Evolutionary conservation across 2,888 invertebrate species (phyloP).

Genomic region (Limnephilus marmoratus): DNA sequence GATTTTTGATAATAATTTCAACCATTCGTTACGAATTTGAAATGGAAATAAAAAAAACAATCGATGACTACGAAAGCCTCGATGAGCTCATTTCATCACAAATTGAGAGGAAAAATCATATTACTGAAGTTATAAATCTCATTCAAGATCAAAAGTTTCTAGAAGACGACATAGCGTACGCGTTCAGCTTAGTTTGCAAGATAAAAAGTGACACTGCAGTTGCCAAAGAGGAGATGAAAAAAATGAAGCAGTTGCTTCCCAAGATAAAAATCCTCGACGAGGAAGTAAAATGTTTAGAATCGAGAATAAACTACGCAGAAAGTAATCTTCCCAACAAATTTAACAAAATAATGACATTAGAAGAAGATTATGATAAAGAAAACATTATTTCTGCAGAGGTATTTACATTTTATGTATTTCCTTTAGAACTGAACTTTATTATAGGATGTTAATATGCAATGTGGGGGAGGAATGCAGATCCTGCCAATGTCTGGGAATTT

Average conservation of each 20-base stretch:
- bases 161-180: conserved; percentile 48
- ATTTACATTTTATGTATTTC: background rate
- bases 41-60: conserved; percentile 55
- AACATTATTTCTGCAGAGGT: conserved; percentile 46
- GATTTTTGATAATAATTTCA: conserved; percentile 6
- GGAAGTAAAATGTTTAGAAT: conserved; percentile 43
- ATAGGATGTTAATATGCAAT: no score
- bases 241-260: conserved; percentile 39
- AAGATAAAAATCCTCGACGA: conserved; percentile 41
- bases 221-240: conserved; percentile 46
- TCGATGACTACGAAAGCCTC: conserved; percentile 59
- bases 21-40: conserved; percentile 19
- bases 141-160: conserved; percentile 61
- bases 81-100: conserved; percentile 62
- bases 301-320: conserved; percentile 53
- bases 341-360: conserved; percentile 54
- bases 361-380: conserved; percentile 53
- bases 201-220: conserved; percentile 51
- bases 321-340: conserved; percentile 61
- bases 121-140: conserved; percentile 51
- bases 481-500: no score
- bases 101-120: conserved; percentile 52
- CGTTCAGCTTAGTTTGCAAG: conserved; percentile 46
- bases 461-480: no score
- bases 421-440: no score